Percentiles rank a stretch among this genome's conserved stretches.
Evolutionary conservation across 92 coral and sea anemone genomes (phyloP).

Genomic region (Heliopora coerulea): DNA sequence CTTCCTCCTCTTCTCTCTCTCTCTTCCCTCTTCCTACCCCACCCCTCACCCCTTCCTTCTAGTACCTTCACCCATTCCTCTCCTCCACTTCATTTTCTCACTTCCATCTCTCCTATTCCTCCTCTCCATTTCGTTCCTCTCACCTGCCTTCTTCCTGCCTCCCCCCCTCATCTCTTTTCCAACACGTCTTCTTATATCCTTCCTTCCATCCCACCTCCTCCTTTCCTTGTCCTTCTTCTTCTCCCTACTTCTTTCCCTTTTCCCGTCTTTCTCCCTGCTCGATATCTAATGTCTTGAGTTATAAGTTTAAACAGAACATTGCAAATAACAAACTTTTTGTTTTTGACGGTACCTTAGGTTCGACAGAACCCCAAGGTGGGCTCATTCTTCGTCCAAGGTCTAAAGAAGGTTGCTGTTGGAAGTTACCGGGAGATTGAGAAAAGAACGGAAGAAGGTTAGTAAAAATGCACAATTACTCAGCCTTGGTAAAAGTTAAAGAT

Average conservation of each 20-base stretch:
- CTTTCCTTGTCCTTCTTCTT: neutral
- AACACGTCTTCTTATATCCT: neutral
- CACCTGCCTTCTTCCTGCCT: neutral
- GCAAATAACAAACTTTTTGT: too few species aligned
- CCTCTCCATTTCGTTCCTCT: neutral
- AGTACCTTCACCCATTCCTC: neutral
- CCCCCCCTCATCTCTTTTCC: neutral
- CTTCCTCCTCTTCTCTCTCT: neutral
- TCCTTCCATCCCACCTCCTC: neutral
- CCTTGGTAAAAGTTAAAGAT: too few species aligned
- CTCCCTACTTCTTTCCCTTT: neutral
- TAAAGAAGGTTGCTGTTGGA: conserved; percentile 93
- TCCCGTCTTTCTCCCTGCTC: neutral
- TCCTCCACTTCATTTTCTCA: neutral
- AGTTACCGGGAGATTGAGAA: conserved; percentile 88
- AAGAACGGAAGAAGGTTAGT: conserved; percentile 92
- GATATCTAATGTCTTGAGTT: too few species aligned
- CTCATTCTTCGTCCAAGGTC: conserved; percentile 89
- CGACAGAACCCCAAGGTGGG: conserved; percentile 99
- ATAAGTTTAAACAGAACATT: too few species aligned
- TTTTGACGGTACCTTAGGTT: too few species aligned
- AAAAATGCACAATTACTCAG: neutral
- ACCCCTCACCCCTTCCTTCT: neutral
- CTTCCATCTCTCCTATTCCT: neutral
- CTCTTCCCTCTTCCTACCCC: neutral